phyloP scores from a whole-genome alignment of 1,140 invertebrate species.

The Lepidotrigona ventralis region DNA sequence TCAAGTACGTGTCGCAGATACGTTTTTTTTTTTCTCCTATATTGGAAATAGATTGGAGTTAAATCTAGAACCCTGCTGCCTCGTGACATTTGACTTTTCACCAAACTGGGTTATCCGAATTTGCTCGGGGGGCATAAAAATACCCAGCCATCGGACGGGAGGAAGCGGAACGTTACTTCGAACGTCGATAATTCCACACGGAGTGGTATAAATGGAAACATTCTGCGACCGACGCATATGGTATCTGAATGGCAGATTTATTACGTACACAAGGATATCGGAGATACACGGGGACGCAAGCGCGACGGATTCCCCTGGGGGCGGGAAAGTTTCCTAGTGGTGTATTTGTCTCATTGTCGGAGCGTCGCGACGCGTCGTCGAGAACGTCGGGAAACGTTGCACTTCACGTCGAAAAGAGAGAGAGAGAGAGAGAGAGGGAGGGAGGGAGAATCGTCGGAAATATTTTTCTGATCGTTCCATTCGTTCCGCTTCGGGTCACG shows the following conservation, averaged over 20 bases:
- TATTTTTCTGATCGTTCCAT: neutral
- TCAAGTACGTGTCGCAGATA: neutral
- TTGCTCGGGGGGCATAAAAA: neutral
- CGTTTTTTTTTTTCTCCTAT: too few species aligned
- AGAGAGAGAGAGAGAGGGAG: too few species aligned
- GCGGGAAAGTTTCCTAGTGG: neutral
- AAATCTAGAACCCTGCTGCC: neutral
- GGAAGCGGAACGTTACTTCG: too few species aligned
- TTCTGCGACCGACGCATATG: too few species aligned
- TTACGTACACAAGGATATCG: neutral
- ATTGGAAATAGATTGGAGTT: neutral
- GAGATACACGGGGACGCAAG: neutral
- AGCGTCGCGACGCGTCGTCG: neutral
- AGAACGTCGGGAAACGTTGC: neutral
- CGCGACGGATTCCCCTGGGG: neutral
- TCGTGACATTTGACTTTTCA: neutral
- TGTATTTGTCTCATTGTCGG: conserved; percentile 14
- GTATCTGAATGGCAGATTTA: conserved; percentile 14
- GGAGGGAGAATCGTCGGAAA: conserved; percentile 5
- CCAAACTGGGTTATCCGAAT: neutral
- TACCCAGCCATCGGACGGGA: neutral
- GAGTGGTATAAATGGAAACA: neutral
- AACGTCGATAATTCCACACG: neutral
- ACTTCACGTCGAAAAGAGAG: neutral
- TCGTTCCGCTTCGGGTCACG: neutral